These are phyloP conservation scores for Tachysurus vachellii DNA, from an alignment of 2,113 vertebrate species.

Conservation along the genomic window DNA sequence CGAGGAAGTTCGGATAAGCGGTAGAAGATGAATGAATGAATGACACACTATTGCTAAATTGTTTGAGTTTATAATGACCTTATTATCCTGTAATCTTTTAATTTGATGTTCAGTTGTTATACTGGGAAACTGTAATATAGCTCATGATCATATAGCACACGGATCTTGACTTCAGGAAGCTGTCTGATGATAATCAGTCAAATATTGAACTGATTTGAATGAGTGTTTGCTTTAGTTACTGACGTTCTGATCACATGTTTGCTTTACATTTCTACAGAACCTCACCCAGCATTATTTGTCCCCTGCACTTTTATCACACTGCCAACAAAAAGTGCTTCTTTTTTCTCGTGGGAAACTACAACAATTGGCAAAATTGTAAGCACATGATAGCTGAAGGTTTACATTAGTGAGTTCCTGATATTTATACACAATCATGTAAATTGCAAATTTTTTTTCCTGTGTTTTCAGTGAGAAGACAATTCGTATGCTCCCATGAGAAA, in stretches of 20 bases:
- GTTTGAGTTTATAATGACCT: background rate
- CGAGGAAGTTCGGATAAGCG: too few species aligned
- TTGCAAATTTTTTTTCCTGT: too few species aligned
- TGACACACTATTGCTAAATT: background rate
- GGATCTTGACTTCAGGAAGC: constrained; percentile 1
- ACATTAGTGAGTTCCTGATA: too few species aligned
- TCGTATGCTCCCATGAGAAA: too few species aligned
- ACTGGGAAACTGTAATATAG: background rate
- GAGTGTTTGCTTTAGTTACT: background rate
- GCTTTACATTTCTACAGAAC: background rate
- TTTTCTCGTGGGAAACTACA: too few species aligned
- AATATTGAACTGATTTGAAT: constrained; percentile 15
- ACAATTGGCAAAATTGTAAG: too few species aligned
- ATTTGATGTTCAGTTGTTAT: background rate
- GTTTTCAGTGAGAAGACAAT: too few species aligned
- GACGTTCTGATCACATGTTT: background rate
- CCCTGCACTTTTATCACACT: background rate
- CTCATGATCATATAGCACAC: background rate
- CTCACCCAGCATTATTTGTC: background rate
- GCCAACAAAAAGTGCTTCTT: too few species aligned
- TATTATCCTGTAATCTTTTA: background rate
- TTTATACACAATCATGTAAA: too few species aligned
- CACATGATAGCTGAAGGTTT: too few species aligned
- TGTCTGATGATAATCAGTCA: background rate
- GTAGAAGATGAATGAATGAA: too few species aligned